Evolutionary conservation across 2,113 vertebrate species (phyloP).

Genomic region (Ictalurus furcatus): DNA sequence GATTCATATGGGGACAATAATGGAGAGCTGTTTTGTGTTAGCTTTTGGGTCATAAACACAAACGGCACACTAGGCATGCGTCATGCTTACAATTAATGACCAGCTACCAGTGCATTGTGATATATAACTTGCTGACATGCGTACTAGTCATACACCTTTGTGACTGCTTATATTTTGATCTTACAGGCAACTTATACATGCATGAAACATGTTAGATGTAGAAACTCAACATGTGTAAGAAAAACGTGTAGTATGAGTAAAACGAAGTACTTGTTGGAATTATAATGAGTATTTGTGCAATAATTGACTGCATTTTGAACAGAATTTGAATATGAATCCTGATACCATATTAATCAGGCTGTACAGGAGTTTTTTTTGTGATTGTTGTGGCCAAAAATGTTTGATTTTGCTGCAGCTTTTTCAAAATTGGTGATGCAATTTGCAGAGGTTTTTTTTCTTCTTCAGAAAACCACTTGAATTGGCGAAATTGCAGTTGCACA

Average conservation of each 20-base stretch:
- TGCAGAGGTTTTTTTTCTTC: too few species aligned
- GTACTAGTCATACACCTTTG: not conserved
- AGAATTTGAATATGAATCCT: not conserved
- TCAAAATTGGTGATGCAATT: too few species aligned
- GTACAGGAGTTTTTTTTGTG: too few species aligned
- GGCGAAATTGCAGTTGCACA: too few species aligned
- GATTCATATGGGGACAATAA: conserved; percentile 34
- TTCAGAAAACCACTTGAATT: too few species aligned
- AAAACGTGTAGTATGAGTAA: not conserved
- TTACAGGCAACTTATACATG: not conserved
- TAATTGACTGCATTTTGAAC: too few species aligned
- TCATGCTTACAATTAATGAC: conserved; percentile 19
- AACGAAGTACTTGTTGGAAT: not conserved
- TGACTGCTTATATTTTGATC: not conserved
- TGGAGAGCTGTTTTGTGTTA: conserved; percentile 44
- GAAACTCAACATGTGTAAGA: not conserved
- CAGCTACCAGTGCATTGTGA: not conserved
- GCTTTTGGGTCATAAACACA: conserved; percentile 38
- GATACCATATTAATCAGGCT: not conserved
- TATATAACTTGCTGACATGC: conserved; percentile 2
- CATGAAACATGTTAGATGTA: not conserved
- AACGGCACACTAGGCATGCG: conserved; percentile 17
- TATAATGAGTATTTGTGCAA: not conserved
- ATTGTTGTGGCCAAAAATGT: too few species aligned
- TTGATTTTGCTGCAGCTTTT: too few species aligned